Evolutionary conservation across 2,797 vertebrate species (phyloP).

Genomic region (Intellagama lesueurii): DNA sequence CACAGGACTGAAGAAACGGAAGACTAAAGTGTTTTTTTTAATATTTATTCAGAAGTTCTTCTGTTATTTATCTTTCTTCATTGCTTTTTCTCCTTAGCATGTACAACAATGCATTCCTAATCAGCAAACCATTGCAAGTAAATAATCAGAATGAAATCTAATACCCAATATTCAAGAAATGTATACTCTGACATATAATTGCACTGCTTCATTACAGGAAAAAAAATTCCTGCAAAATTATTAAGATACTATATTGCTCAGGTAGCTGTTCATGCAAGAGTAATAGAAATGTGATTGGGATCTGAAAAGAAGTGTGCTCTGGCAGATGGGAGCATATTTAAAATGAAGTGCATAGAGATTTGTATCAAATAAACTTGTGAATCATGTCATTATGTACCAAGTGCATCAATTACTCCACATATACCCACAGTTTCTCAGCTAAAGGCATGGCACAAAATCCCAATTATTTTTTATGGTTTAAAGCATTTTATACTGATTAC

Average conservation of each 20-base stretch:
- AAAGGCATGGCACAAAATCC: neutral
- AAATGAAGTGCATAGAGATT: neutral
- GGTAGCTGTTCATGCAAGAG: constrained; percentile 19
- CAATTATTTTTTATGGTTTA: neutral
- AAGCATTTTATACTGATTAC: neutral
- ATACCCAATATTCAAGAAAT: constrained; percentile 13
- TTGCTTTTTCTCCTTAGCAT: neutral
- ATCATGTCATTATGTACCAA: constrained; percentile 24
- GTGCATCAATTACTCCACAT: neutral
- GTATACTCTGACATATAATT: neutral
- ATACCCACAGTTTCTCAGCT: constrained; percentile 4
- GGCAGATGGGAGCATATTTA: neutral
- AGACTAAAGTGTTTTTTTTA: neutral
- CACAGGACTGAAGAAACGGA: neutral
- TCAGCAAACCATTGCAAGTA: neutral
- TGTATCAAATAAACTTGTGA: constrained; percentile 15
- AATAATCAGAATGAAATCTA: neutral
- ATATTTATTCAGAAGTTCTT: neutral
- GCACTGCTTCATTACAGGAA: neutral
- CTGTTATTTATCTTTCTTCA: neutral
- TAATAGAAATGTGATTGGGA: constrained; percentile 5
- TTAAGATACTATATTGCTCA: neutral
- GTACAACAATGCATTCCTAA: neutral
- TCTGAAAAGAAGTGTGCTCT: neutral
- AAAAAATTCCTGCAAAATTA: neutral